phyloP scores from a whole-genome alignment of 2,797 vertebrate species.

The Crenichthys baileyi region DNA sequence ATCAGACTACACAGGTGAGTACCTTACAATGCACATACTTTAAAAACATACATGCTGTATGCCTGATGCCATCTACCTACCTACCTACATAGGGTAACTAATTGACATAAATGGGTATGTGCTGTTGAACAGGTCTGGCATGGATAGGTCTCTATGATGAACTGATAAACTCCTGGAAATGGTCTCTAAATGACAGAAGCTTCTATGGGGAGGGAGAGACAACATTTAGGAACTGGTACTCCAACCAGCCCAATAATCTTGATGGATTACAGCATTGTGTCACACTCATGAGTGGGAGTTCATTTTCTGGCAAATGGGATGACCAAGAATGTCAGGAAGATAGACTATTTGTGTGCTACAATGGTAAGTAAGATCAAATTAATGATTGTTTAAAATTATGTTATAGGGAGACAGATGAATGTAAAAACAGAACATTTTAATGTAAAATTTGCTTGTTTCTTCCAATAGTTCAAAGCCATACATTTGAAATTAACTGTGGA shows the following conservation, averaged over 20 bases:
- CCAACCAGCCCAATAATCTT: accelerated
- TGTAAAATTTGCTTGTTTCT: neutral
- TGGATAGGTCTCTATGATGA: conserved; percentile 60
- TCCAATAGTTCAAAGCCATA: neutral
- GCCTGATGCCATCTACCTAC: neutral
- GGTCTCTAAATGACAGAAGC: conserved; percentile 52
- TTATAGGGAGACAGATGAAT: neutral
- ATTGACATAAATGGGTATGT: neutral
- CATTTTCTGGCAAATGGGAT: conserved; percentile 2
- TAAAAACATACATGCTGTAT: too few species aligned
- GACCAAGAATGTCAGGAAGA: accelerated
- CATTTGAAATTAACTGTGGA: neutral
- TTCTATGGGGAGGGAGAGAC: conserved; percentile 32
- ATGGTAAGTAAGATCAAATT: conserved; percentile 32
- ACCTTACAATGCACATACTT: neutral
- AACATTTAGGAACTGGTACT: conserved; percentile 35
- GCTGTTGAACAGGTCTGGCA: conserved; percentile 32
- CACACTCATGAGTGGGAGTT: accelerated
- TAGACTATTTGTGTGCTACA: conserved; percentile 28
- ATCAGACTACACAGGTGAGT: conserved; percentile 30
- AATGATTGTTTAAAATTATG: neutral
- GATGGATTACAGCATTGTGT: conserved; percentile 16
- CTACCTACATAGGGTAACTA: too few species aligned
- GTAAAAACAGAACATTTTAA: neutral
- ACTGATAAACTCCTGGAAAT: conserved; percentile 48